A percentile compares a stretch with the other conserved stretches of the same genome.
Evolutionary conservation across 2,797 vertebrate species (phyloP).

Genomic region (Siniperca obscura): DNA sequence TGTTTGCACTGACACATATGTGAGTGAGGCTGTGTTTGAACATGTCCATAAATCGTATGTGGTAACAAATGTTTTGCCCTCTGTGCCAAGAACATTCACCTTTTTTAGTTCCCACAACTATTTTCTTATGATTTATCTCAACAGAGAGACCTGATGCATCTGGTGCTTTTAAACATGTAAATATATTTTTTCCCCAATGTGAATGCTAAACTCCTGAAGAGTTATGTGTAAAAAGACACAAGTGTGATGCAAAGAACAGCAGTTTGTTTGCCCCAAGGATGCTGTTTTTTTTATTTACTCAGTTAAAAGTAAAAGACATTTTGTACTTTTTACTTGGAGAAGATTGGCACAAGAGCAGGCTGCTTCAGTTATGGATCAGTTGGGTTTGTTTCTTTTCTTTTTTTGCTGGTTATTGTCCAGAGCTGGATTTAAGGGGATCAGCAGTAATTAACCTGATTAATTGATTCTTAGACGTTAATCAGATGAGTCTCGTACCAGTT

Average conservation of each 20-base stretch:
- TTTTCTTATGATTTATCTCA: not conserved
- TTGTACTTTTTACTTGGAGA: not conserved
- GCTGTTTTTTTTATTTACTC: conserved; percentile 2
- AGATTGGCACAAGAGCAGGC: not conserved
- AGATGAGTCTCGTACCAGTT: conserved; percentile 71
- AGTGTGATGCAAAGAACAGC: not conserved
- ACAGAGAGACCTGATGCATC: not conserved
- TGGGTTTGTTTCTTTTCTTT: not conserved
- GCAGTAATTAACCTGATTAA: conserved; percentile 84
- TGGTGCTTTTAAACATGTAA: conserved; percentile 11
- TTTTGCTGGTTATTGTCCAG: conserved; percentile 41
- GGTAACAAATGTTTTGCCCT: conserved; percentile 30
- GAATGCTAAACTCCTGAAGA: not conserved
- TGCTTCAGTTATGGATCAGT: conserved; percentile 6
- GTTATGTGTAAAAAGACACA: not conserved
- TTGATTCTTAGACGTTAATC: conserved; percentile 82
- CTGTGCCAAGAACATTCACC: conserved; percentile 36
- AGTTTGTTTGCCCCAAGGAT: not conserved
- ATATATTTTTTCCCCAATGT: not conserved
- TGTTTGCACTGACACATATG: conserved; percentile 65
- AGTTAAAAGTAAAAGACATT: too few relatives aligned
- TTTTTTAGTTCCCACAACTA: conserved; percentile 35
- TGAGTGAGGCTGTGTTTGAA: conserved; percentile 72
- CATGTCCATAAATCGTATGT: conserved; percentile 70
- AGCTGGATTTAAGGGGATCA: conserved; percentile 70